Base-by-base conservation (phyloP, 2,113 vertebrate genomes). In the Litocranius walleri region DNA sequence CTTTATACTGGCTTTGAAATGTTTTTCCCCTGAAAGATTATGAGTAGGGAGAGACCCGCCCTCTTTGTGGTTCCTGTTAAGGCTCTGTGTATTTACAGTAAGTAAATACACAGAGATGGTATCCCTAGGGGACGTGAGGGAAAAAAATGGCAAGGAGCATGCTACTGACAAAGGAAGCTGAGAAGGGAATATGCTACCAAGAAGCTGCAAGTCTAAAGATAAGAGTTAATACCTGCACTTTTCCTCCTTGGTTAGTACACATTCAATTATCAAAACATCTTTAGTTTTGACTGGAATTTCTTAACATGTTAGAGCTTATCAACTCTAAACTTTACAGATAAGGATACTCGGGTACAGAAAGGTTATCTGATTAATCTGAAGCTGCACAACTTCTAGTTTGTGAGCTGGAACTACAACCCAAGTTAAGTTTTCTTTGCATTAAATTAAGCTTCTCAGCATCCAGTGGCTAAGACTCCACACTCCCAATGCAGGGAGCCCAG, bases 351-450 rank as follows among this genome's bases (percentile, higher is more conserved):
- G 43, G 16, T 78, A 5, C 81, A 91, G 54, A 91, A 89, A 97
- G 10, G 25, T 16, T 89, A 50, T 89, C 62, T 82, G 77, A 82
- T 81, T 81, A 74, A 93, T 45, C 40, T 50, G 56, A 91, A 93
- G 90, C 80, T 81, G 81, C 33, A 74, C 62, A 80, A 83, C 74
- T 77, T 74, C 52, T 64, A 59, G 61, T 57, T 40, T 67, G 33
- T 71, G n/a, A 88, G 14, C 33, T 84, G 48, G 56, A 23, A 88
- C 27, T 74, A 89, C 16, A 43, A 95, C n/a, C 81, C 45, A 91
- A 54, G 40, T 45, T 59, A 95, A 88, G 33, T 43, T 91, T 95
- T 96, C 50, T 87, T 97, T 77, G 89, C 33, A 59, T 27, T 83
- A n/a, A n/a, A n/a, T n/a, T n/a, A n/a, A n/a, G n/a, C n/a, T n/a